phyloP scores from a whole-genome alignment of 2,888 invertebrate species.

The Xestia sexstrigata region DNA sequence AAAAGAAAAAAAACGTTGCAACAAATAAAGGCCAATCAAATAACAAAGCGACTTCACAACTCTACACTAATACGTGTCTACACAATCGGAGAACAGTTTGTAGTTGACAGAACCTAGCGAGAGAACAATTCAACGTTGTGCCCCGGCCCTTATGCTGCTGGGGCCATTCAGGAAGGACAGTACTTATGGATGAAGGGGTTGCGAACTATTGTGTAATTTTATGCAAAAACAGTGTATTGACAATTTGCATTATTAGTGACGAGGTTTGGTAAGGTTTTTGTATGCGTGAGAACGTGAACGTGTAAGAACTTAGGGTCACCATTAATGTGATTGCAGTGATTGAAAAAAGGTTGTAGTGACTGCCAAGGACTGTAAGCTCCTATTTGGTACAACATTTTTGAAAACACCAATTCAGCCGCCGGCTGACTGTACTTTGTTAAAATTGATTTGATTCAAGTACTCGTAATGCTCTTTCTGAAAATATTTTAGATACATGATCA shows the following conservation, averaged over 20 bases:
- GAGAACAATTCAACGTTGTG: conserved; percentile 43
- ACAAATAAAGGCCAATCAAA: conserved; percentile 22
- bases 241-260: background rate
- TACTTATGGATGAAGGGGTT: conserved; percentile 15
- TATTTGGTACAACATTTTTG: background rate
- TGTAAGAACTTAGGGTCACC: too few species aligned
- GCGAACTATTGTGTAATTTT: conserved; percentile 24
- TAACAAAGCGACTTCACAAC: conserved; percentile 33
- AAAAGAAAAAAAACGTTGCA: background rate
- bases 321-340: background rate
- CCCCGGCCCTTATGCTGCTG: conserved; percentile 27
- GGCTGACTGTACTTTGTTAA: too few species aligned
- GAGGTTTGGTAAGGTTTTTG: background rate
- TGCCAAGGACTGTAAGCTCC: background rate
- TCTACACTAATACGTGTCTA: conserved; percentile 7
- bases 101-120: conserved; percentile 36
- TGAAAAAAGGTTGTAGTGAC: background rate
- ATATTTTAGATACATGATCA: too few species aligned
- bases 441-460: too few species aligned
- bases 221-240: conserved; percentile 34
- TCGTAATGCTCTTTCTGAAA: too few species aligned
- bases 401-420: too few species aligned
- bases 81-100: conserved; percentile 38
- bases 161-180: conserved; percentile 11
- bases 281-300: too few species aligned